Evolutionary conservation across 2,113 vertebrate species (phyloP).

Genomic region (Verasper variegatus): DNA sequence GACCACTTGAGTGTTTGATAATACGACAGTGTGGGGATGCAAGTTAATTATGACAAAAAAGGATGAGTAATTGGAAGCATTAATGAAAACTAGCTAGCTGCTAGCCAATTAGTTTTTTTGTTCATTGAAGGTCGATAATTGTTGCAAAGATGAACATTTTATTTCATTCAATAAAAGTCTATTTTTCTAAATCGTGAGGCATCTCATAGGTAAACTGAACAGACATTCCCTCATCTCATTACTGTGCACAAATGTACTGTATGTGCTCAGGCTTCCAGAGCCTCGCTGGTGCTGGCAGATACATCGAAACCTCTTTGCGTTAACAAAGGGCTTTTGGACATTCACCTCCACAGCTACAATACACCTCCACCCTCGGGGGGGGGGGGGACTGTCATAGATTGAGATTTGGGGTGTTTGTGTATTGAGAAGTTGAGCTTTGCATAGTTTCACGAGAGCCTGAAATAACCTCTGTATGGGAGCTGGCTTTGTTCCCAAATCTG

Average conservation of each 20-base stretch:
- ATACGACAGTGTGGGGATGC: not conserved
- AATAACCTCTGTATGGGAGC: slow-evolving; percentile 39
- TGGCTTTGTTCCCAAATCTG: slow-evolving; percentile 31
- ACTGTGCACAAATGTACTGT: not conserved
- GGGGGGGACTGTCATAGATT: not conserved
- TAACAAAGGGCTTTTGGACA: not conserved
- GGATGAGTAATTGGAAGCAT: not conserved
- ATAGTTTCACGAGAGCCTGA: slow-evolving; percentile 24
- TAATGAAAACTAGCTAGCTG: not conserved
- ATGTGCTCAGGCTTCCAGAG: not conserved
- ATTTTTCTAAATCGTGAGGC: not conserved
- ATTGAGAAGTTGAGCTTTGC: slow-evolving; percentile 24
- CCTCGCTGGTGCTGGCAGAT: not conserved
- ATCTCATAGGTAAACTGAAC: not conserved
- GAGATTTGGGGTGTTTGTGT: slow-evolving; percentile 17
- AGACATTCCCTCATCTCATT: not conserved
- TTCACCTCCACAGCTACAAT: not conserved
- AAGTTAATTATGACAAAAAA: not conserved
- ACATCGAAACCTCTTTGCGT: not conserved
- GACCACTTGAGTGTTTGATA: no score
- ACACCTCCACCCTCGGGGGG: not conserved
- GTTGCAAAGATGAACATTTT: not conserved
- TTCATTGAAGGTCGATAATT: not conserved
- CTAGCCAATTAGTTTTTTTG: not conserved
- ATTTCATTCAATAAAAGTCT: not conserved